Base-by-base conservation (phyloP, 2,888 invertebrate genomes). In the Lucinisca nassula region DNA sequence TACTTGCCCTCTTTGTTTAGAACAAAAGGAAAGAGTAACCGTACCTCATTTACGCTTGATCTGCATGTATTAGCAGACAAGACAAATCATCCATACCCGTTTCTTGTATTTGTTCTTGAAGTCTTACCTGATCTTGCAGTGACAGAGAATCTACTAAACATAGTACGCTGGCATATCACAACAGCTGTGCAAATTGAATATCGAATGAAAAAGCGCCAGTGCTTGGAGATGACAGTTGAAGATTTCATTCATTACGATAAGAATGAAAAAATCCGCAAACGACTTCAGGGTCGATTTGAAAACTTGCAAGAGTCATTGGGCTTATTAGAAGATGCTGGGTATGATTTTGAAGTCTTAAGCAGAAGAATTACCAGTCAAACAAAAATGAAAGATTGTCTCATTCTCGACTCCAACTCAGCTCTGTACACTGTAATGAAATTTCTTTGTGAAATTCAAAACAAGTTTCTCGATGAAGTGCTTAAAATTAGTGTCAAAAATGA, bases 131-230 rank as follows among this genome's bases (percentile, higher is more conserved):
- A 73, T 21, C 80, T 92, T 14, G 0, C 30, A 14, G 38, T 90
- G 1, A 88, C 87, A 72, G 67, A 84, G 27, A 81, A 87, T 38
- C 84, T 92, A 2, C 58, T 76, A 12, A 45, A 75, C 10, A 84
- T 92, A 17, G 35, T 92, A 3, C 88, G 84, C n/a, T 92, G 92
- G 92, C 91, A 92, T 49, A 35, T 89, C 49, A 27, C 85, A 35
- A 82, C 82, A 24, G 84, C 90, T 12, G 38, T 85, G 35, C 80
- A 79, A 72, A 79, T 79, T 32, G 91, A 85, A 75, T 92, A 90
- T 79, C 85, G 79, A 32, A 80, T 91, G 70, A 88, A 86, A 67
- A 88, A 85, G 67, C 78, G 81, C 0, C 82, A 87, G 24, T 92
- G 89, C 55, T 70, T 84, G 61, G 82, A 87, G 24, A 76, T 80